Conservation (phyloP, 2,113 vertebrate species). For the Erythrolamprus reginae region DNA sequence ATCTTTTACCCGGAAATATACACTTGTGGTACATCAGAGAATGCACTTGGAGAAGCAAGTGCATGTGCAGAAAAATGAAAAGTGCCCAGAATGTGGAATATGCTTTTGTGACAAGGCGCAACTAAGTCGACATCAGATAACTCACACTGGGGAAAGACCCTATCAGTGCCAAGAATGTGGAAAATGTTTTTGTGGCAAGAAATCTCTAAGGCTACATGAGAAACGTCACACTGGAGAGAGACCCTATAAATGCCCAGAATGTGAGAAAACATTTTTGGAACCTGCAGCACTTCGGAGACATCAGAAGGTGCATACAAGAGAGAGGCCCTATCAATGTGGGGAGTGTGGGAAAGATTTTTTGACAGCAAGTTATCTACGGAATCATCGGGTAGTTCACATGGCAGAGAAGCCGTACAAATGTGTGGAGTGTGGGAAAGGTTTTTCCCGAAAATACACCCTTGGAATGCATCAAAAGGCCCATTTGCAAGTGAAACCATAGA, state of each 20-base stretch:
- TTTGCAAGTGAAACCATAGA: no score
- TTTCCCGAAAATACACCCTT: no score
- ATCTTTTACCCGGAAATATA: not conserved
- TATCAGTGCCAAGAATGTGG: not conserved
- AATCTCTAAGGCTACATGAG: no score
- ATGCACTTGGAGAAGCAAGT: not conserved
- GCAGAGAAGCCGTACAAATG: not conserved
- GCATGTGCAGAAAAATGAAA: not conserved
- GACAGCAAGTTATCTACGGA: fast-evolving
- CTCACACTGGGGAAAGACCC: not conserved
- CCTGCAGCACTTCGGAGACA: not conserved
- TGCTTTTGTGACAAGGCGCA: fast-evolving
- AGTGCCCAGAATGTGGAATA: no score
- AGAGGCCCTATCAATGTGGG: not conserved
- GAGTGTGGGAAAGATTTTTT: not conserved
- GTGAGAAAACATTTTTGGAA: not conserved
- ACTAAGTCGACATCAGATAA: no score
- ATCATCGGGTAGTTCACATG: not conserved
- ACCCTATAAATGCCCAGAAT: not conserved
- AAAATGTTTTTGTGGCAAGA: no score
- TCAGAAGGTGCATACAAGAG: not conserved
- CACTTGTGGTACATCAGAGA: not conserved
- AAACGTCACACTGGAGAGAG: not conserved
- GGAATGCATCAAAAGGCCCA: no score
- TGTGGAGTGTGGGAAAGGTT: no score